A percentile compares a stretch with the other conserved stretches of the same genome.
Conservation (phyloP, 2,797 vertebrate species). For the Acanthurus lineatus region DNA sequence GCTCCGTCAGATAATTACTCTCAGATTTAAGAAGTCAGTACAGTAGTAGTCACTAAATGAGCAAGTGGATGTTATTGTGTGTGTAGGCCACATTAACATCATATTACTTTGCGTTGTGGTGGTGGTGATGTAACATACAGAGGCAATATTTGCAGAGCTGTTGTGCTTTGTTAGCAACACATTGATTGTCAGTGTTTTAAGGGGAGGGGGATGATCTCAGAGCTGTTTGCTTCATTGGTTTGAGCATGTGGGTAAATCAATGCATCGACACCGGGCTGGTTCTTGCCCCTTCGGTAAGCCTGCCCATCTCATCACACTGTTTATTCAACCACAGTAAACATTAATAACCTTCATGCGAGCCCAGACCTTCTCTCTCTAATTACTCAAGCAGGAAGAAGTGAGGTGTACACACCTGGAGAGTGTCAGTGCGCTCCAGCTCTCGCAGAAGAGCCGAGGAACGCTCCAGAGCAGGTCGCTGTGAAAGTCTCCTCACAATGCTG, state of each 20-base stretch:
- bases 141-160: conserved; percentile 53
- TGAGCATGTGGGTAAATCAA: conserved; percentile 63
- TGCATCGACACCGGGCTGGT: conserved; percentile 67
- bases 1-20: conserved; percentile 69
- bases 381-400: conserved; percentile 50
- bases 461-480: conserved; percentile 36
- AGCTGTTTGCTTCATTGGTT: conserved; percentile 68
- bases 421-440: conserved; percentile 26
- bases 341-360: conserved; percentile 70
- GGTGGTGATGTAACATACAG: conserved; percentile 16
- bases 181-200: conserved; percentile 38
- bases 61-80: conserved; percentile 46
- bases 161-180: conserved; percentile 51
- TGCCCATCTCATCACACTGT: conserved; percentile 75
- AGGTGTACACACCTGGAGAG: conserved; percentile 48
- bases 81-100: conserved; percentile 7
- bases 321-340: conserved; percentile 80
- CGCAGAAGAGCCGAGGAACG: conserved; percentile 32
- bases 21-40: conserved; percentile 59
- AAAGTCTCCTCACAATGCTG: conserved; percentile 61
- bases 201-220: conserved; percentile 25
- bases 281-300: conserved; percentile 71
- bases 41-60: conserved; percentile 40
- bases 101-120: conserved; percentile 22
- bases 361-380: conserved; percentile 67